Evolutionary conservation across 2,888 invertebrate species (phyloP).

Genomic region (Temnothorax rugatulus): DNA sequence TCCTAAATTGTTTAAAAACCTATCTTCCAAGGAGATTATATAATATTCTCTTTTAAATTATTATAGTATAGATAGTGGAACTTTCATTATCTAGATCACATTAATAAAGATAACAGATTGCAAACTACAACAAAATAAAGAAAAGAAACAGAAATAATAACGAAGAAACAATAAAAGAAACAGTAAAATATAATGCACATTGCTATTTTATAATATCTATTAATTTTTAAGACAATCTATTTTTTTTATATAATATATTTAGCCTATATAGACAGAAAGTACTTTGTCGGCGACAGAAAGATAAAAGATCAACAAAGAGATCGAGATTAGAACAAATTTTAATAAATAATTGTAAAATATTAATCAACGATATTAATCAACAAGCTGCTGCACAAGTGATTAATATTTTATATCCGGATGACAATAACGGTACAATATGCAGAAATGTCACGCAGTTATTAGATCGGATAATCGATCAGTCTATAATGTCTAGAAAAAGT

Average conservation of each 20-base stretch:
- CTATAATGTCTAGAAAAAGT: neutral
- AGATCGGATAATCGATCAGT: constrained; percentile 19
- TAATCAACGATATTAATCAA: neutral
- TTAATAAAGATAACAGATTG: neutral
- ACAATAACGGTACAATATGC: constrained; percentile 1
- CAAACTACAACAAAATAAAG: neutral
- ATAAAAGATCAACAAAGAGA: neutral
- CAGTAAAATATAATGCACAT: neutral
- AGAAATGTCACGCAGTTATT: neutral
- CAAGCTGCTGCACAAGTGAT: neutral
- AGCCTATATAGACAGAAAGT: neutral
- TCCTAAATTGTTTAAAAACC: neutral
- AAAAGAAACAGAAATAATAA: neutral
- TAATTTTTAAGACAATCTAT: neutral
- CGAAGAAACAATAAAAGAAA: neutral
- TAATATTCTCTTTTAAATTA: neutral
- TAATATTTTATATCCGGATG: neutral
- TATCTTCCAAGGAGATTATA: neutral
- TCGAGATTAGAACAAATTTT: neutral
- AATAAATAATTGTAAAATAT: neutral
- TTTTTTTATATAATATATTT: neutral
- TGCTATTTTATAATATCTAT: neutral
- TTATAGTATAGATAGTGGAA: too few relatives aligned
- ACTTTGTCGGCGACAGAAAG: neutral
- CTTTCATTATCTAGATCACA: neutral